These are phyloP conservation scores for Felis catus DNA, from an alignment of 2,113 vertebrate species.

Conservation along the genomic window F.catus_Fca126_mat1.0 CM031419.1:35093001-35093500, in stretches of 20 bases:
- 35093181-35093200: background rate
- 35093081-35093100: slow-evolving; percentile 6
- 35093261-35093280: background rate
- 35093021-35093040: slow-evolving; percentile 26
- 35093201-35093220: background rate
- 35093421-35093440: background rate
- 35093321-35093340: slow-evolving; percentile 28
- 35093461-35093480: background rate
- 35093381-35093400: background rate
- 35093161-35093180: background rate
- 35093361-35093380: background rate
- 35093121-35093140: background rate
- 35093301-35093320: background rate
- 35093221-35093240: background rate
- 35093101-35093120: background rate
- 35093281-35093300: slow-evolving; percentile 14
- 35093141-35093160: slow-evolving; percentile 32
- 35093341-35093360: background rate
- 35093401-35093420: background rate
- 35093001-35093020: background rate
- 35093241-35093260: background rate
- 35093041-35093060: slow-evolving; percentile 8
- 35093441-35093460: background rate
- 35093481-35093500: background rate
- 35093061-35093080: background rate